phyloP scores from a whole-genome alignment of 2,113 vertebrate genomes.

The Neolamprologus variostigma region DNA sequence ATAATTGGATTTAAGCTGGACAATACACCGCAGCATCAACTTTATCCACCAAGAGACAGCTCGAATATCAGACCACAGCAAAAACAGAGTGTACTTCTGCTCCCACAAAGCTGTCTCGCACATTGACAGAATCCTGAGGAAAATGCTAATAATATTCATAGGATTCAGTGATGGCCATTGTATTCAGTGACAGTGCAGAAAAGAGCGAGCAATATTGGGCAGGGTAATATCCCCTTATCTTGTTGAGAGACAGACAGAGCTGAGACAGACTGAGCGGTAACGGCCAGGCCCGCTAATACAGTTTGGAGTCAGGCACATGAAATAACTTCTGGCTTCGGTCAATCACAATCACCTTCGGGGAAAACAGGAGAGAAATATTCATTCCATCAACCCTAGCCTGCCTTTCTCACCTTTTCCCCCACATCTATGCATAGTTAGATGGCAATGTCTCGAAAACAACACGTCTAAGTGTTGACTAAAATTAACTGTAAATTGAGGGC shows the following conservation, averaged over 20 bases:
- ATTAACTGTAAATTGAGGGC: not conserved
- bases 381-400: not conserved
- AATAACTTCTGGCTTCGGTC: conserved; percentile 33
- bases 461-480: not conserved
- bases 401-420: not conserved
- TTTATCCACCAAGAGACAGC: not conserved
- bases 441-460: not conserved
- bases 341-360: conserved; percentile 22
- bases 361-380: conserved; percentile 16
- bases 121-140: conserved; percentile 6
- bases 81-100: not conserved
- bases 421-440: not conserved
- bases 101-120: not conserved
- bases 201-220: conserved; percentile 13
- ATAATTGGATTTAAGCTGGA: conserved; percentile 25
- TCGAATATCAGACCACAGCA: not conserved
- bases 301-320: conserved; percentile 45
- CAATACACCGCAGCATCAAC: not conserved
- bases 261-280: not conserved
- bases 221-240: conserved; percentile 47
- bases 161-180: conserved; percentile 42
- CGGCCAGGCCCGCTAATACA: conserved; percentile 3
- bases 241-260: conserved; percentile 10
- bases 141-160: conserved; percentile 56
- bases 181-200: conserved; percentile 33